These are phyloP conservation scores for Delphinapterus leucas DNA, from an alignment of 2,113 vertebrate species.

Conservation along the genomic window DNA sequence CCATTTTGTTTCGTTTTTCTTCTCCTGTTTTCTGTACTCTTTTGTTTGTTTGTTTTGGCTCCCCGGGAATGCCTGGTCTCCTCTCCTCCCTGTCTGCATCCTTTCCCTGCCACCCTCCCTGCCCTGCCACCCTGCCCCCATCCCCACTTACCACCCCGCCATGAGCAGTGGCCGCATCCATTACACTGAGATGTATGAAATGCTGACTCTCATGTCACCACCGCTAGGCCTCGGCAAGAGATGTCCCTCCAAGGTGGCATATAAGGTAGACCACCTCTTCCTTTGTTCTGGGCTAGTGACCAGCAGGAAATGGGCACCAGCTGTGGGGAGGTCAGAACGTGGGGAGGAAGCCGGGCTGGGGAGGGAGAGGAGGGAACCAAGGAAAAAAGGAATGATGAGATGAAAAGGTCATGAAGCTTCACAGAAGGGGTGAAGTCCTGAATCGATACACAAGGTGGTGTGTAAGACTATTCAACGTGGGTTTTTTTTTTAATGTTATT, in stretches of 20 bases:
- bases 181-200: conserved; percentile 99
- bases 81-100: conserved; percentile 79
- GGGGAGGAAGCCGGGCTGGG: conserved; percentile 62
- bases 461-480: not conserved
- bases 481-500: not conserved
- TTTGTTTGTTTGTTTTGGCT: conserved; percentile 82
- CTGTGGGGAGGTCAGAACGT: conserved; percentile 43
- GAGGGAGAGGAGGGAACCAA: not conserved
- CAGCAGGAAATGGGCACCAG: conserved; percentile 68
- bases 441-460: not conserved
- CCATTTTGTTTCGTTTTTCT: conserved; percentile 84
- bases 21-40: conserved; percentile 81
- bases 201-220: conserved; percentile 99
- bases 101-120: conserved; percentile 62
- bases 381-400: not conserved
- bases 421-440: not conserved
- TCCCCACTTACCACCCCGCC: conserved; percentile 76
- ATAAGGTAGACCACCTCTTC: conserved; percentile 95
- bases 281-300: conserved; percentile 79
- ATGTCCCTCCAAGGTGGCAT: conserved; percentile 99
- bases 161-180: conserved; percentile 99
- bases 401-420: not conserved
- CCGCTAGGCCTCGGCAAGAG: conserved; percentile 99
- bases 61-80: conserved; percentile 85
- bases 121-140: conserved; percentile 31